These are phyloP conservation scores for Argya squamiceps DNA, from an alignment of 2,797 vertebrate species.

Conservation along the genomic window DNA sequence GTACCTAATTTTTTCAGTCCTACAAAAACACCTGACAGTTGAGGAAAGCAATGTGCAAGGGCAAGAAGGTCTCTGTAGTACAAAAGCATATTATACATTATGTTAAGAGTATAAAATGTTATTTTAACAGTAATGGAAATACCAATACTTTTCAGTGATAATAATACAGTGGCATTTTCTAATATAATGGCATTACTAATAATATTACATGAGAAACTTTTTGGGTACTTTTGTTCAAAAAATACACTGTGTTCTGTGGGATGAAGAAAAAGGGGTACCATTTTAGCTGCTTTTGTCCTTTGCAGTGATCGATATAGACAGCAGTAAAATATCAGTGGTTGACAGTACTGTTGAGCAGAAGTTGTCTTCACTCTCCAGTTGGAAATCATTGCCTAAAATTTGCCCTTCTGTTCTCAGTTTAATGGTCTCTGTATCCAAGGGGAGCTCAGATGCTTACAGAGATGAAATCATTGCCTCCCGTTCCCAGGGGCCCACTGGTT, in stretches of 20 bases:
- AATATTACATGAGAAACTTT: background rate
- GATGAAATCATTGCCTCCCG: constrained; percentile 76
- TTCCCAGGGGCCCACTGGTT: constrained; percentile 79
- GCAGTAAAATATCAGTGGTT: constrained; percentile 26
- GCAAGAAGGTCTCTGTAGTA: background rate
- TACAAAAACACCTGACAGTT: background rate
- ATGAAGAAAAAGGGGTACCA: background rate
- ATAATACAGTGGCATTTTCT: background rate
- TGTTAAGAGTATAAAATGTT: background rate
- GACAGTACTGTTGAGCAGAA: constrained; percentile 23
- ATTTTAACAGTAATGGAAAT: background rate
- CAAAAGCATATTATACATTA: background rate
- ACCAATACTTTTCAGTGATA: background rate
- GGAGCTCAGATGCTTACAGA: constrained; percentile 86
- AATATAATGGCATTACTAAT: background rate
- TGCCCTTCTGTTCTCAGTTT: constrained; percentile 89
- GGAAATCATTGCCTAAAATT: constrained; percentile 84
- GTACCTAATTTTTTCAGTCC: background rate
- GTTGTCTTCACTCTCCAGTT: constrained; percentile 59
- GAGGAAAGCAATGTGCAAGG: background rate
- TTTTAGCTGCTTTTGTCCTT: constrained; percentile 20
- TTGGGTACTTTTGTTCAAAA: background rate
- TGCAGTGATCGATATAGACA: background rate
- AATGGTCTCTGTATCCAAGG: constrained; percentile 77
- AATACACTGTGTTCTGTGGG: background rate